Evolutionary conservation across 2,113 vertebrate species (phyloP), one percentile per base, ranked within the genome.

Genomic region (Bubalus kerabau): DNA sequence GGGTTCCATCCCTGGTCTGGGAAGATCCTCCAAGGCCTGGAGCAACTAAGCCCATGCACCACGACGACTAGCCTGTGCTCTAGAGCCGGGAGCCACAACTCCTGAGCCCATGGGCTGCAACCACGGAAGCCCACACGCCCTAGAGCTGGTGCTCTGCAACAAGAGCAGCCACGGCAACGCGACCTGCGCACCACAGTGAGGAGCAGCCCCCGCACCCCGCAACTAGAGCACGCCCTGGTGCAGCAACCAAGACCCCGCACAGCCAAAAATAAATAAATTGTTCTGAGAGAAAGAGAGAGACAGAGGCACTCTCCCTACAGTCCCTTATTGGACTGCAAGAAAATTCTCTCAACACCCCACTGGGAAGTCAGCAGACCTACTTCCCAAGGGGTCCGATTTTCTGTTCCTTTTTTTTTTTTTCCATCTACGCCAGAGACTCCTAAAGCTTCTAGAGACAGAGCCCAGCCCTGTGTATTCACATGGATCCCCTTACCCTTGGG

Each of bases 121-220:
- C n/a, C 21, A 0, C 62, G 9, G 67, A 15, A 43, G 40, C 40
- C 71, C 40, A 26, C 40, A 7, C 12, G 1, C 23, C 40, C 6
- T 7, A 26, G 40, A 43, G 40, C 71, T 7, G 21, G 13, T 0
- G 12, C 23, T 76, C 71, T 43, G 71, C 36, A 43, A 43, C 10
- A 0, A 23, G 67, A 36, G 36, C 36, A 6, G 36, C 5, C 10
- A 1, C 36, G 6, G 67, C 67, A 23, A 10, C 3, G 1, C 1
- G 6, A 2, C 36, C n/a, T 11, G 16, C 16, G 2, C 16, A 4
- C 26, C 7, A 1, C 62, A 8, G 30, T 8, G 30, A 4, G 17
- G 30, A 64, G 62, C 3, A n/a, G 62, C 62, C 62, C 56, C 62
- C 1, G 16, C 0, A 1, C 17, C 2, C 12, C 6, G 5, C 23